Percentiles rank a stretch among this genome's conserved stretches.
Conservation (phyloP, 2,113 vertebrate genomes). For the Mungos mungo region DNA sequence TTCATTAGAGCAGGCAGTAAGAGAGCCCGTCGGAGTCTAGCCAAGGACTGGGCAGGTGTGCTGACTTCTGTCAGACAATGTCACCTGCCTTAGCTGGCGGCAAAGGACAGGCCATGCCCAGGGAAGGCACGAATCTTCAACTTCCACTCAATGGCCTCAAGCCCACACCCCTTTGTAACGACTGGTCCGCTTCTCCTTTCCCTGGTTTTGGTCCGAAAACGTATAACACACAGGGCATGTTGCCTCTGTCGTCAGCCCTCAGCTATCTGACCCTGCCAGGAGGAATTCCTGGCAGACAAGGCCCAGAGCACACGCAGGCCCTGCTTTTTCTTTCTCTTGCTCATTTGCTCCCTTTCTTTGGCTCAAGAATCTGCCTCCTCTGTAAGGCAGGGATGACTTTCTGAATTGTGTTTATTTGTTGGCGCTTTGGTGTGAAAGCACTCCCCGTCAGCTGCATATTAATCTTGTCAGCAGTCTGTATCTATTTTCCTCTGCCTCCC, state of each 20-base stretch:
- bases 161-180: not conserved
- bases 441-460: constrained; percentile 93
- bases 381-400: constrained; percentile 82
- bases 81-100: not conserved
- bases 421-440: constrained; percentile 93
- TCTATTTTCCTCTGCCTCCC: constrained; percentile 81
- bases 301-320: constrained; percentile 69
- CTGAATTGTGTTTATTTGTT: constrained; percentile 98
- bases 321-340: constrained; percentile 59
- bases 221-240: constrained; percentile 39
- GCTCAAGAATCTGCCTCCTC: constrained; percentile 76
- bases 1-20: not conserved
- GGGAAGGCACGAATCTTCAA: constrained; percentile 60
- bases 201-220: constrained; percentile 69
- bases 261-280: constrained; percentile 62
- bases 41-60: not conserved
- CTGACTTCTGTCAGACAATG: not conserved
- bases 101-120: not conserved
- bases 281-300: constrained; percentile 88
- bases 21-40: not conserved
- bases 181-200: constrained; percentile 20
- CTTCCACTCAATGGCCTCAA: constrained; percentile 43
- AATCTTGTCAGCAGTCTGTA: constrained; percentile 92
- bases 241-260: not conserved
- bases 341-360: constrained; percentile 55